Evolutionary conservation across 2,888 invertebrate genomes (phyloP), one percentile per base, ranked within the genome.

Genomic region (Cheilosia soror): DNA sequence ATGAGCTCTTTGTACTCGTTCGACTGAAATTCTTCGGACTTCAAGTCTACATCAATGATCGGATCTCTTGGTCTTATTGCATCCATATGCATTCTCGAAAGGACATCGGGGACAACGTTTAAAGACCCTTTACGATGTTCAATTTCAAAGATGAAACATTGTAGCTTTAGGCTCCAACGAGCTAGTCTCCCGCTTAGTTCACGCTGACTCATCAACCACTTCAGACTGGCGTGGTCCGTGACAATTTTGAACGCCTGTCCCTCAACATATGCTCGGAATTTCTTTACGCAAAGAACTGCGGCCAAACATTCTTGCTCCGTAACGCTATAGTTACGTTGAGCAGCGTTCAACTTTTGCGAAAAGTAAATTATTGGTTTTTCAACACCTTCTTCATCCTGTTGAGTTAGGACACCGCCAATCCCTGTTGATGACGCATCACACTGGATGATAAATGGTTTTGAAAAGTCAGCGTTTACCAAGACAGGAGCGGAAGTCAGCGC

Each of bases 281-380:
- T 60, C n/a, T 27, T 5, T 13, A 27, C 13, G 6, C 42, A 20
- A 9, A 60, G 11, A 1, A 60, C 57, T 7, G 33, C 57, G 3
- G 58, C 65, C 13, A 44, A 11, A 33, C 49, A 57, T 25, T 66
- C 68, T 25, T 40, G 29, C 47, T 68, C 77, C 11, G 77, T 76
- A n/a, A 68, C 55, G 6, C 44, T 47, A 37, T 68, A 77, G n/a
- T 69, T 63, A 3, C 69, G 42, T 49, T 69, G 69, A 9, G 63
- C 53, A 5, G 37, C 11, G 20, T 78, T 78, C 0, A 78, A 13
- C 51, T 78, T 60, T 2, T 68, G 44, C 1, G 69, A 69, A 9
- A 62, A 40, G 11, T 42, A 58, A 7, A 27, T 25, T 9, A 76
- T 58, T 0, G 68, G 57, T 2, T n/a, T 4, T 25, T 77, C 77